Conservation (phyloP, 2,113 vertebrate species). For the Thomomys bottae region DNA sequence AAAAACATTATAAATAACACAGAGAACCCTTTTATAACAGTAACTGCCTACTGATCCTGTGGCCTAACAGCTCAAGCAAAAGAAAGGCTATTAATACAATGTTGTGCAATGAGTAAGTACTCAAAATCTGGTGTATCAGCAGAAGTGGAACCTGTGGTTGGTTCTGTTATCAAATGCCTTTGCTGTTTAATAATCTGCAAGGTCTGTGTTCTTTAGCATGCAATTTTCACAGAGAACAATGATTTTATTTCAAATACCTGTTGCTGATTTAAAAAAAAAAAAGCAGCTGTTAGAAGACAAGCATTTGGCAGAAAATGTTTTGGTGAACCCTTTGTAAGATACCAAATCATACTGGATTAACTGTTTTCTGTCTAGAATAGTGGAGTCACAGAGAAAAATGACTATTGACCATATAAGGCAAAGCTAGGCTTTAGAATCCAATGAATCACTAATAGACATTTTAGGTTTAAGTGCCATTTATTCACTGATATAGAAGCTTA, state of each 20-base stretch:
- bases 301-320: slow-evolving; percentile 85
- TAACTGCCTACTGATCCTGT: slow-evolving; percentile 87
- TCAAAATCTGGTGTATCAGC: slow-evolving; percentile 86
- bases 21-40: slow-evolving; percentile 82
- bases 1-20: slow-evolving; percentile 84
- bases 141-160: slow-evolving; percentile 87
- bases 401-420: slow-evolving; percentile 66
- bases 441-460: slow-evolving; percentile 72
- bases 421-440: slow-evolving; percentile 43
- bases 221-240: slow-evolving; percentile 82
- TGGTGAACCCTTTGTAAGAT: slow-evolving; percentile 79
- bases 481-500: slow-evolving; percentile 77
- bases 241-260: slow-evolving; percentile 85
- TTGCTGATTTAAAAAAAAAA: slow-evolving; percentile 83
- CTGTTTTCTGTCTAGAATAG: slow-evolving; percentile 77
- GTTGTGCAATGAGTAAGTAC: slow-evolving; percentile 86
- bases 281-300: slow-evolving; percentile 86
- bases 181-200: slow-evolving; percentile 85
- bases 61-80: slow-evolving; percentile 87
- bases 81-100: slow-evolving; percentile 83
- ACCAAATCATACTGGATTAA: slow-evolving; percentile 78
- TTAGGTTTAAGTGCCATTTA: slow-evolving; percentile 79
- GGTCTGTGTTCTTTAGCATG: slow-evolving; percentile 78
- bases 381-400: slow-evolving; percentile 65
- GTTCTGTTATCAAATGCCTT: slow-evolving; percentile 86